Base-by-base conservation (phyloP, 1,140 invertebrate genomes). In the Drosophila kepulauana region DNA sequence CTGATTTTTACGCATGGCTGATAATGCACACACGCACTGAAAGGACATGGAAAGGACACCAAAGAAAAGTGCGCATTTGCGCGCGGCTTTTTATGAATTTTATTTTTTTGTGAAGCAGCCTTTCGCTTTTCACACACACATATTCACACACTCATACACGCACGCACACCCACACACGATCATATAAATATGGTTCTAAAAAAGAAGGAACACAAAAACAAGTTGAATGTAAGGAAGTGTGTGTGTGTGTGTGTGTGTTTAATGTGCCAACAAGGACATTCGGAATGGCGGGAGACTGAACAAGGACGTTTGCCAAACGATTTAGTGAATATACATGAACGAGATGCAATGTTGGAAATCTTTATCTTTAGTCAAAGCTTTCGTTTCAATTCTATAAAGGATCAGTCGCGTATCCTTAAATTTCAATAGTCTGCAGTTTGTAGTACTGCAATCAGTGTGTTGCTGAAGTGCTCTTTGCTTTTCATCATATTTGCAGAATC, bases 1-100 rank as follows among this genome's bases (percentile, higher is more conserved):
- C 84, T 87, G 84, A 88, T 87, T 87, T 84, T 89, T 54, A 87
- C 85, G 64, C 84, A 75, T 87, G 84, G 78, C 48, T 87, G 84
- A 80, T 88, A 87, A 87, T 87, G 84, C 75, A 80, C 52, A 76
- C 45, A 56, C 28, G 52, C 57, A 59, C 61, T 33, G 25, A 64
- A 75, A 71, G 59, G 33, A 43, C 61, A 48, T 38, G 16, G 20
- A 73, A 67, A 78, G 54, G 56, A 79, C 56, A 54, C 43, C 65
- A 73, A 70, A 67, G 76, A 65, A 68, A 87, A 79, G 82, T 79
- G 85, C 85, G 78, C 74, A 80, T 71, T 84, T 79, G 72, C 70
- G 63, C 72, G 51, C 54, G 58, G 69, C 75, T 71, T 78, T 88
- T 81, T 75, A 69, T 67, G 54, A 58, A 46, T 72, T 66, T 46